Conservation (phyloP, 2,888 invertebrate species). For the Incurvaria masculella region DNA sequence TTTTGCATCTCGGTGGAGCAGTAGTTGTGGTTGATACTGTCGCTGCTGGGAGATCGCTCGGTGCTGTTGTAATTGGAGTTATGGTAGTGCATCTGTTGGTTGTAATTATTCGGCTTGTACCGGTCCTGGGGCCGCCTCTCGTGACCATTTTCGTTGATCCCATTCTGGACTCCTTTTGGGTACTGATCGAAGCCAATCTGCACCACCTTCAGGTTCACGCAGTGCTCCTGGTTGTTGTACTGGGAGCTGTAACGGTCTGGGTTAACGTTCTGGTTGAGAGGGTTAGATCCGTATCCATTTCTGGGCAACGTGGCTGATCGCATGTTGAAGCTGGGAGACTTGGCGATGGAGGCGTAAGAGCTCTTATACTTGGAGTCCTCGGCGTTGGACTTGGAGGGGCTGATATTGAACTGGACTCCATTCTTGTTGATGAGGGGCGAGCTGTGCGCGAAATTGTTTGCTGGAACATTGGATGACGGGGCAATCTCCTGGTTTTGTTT, state of each 20-base stretch:
- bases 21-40: slow-evolving; percentile 47
- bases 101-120: slow-evolving; percentile 44
- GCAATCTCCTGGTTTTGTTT: slow-evolving; percentile 28
- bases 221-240: slow-evolving; percentile 52
- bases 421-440: slow-evolving; percentile 56
- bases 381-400: slow-evolving; percentile 42
- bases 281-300: slow-evolving; percentile 56
- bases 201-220: slow-evolving; percentile 57
- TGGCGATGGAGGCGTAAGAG: slow-evolving; percentile 35
- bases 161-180: slow-evolving; percentile 53
- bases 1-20: slow-evolving; percentile 44
- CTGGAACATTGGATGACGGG: slow-evolving; percentile 28
- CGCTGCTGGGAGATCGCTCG: slow-evolving; percentile 44
- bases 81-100: slow-evolving; percentile 39
- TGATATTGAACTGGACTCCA: slow-evolving; percentile 52
- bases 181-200: slow-evolving; percentile 61
- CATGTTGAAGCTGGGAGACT: slow-evolving; percentile 47
- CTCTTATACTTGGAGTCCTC: slow-evolving; percentile 46
- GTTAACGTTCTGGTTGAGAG: slow-evolving; percentile 40
- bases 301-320: slow-evolving; percentile 72
- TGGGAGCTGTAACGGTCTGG: slow-evolving; percentile 52
- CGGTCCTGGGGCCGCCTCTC: slow-evolving; percentile 51
- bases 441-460: slow-evolving; percentile 44
- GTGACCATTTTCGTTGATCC: slow-evolving; percentile 37
- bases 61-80: slow-evolving; percentile 41